These are phyloP conservation scores for Dipodomys ordii DNA, from an alignment of 2,113 vertebrate genomes.

Conservation along the genomic window DNA sequence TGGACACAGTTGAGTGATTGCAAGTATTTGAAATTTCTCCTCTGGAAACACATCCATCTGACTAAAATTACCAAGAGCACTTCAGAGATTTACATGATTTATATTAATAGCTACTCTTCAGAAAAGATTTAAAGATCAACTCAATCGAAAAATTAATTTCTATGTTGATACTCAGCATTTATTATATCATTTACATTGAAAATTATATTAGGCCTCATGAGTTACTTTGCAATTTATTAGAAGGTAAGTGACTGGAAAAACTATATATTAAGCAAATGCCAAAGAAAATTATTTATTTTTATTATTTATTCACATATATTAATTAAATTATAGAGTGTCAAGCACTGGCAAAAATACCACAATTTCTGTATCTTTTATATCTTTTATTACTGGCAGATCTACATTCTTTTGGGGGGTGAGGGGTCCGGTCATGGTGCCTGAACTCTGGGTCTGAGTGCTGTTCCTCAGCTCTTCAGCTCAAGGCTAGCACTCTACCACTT, in stretches of 20 bases:
- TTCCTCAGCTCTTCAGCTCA: too few species aligned
- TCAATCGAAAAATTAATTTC: conserved; percentile 52
- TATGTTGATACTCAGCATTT: not conserved
- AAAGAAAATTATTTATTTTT: not conserved
- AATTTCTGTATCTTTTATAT: too few species aligned
- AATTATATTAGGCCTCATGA: not conserved
- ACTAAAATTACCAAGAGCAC: not conserved
- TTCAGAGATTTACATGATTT: not conserved
- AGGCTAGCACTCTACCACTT: too few species aligned
- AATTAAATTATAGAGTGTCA: conserved; percentile 1
- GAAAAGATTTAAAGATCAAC: conserved; percentile 28
- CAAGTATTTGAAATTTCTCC: not conserved
- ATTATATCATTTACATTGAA: conserved; percentile 9
- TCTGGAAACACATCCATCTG: not conserved
- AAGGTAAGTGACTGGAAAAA: conserved; percentile 55
- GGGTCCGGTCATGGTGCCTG: too few species aligned
- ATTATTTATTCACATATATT: not conserved
- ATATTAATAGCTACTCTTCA: not conserved
- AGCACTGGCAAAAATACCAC: not conserved
- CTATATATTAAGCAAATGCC: conserved; percentile 29
- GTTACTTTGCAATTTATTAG: conserved; percentile 21
- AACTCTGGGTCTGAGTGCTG: too few species aligned
- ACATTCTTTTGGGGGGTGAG: not conserved
- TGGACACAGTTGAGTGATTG: not conserved
- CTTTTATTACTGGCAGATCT: not conserved